phyloP scores from a whole-genome alignment of 2,113 vertebrate species.

The Megaptera novaeangliae region DNA sequence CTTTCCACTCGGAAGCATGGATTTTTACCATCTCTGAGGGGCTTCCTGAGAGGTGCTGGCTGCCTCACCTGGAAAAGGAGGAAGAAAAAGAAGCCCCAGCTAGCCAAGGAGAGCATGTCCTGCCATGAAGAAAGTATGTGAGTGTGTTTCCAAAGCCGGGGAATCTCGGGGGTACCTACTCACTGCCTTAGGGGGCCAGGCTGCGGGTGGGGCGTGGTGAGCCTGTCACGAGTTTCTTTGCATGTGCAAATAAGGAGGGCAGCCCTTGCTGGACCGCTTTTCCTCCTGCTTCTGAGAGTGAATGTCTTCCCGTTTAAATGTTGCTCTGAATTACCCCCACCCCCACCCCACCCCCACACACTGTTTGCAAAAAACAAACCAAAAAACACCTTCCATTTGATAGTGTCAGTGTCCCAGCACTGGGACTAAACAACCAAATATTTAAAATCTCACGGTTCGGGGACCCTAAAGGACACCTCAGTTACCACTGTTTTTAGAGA shows the following conservation, averaged over 20 bases:
- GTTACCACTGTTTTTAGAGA: neutral
- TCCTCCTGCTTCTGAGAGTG: neutral
- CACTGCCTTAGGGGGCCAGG: neutral
- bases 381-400: neutral
- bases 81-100: neutral
- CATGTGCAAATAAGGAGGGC: neutral
- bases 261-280: neutral
- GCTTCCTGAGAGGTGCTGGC: neutral
- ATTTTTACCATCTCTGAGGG: neutral
- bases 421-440: neutral
- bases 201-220: rapidly evolving
- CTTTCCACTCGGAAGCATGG: neutral
- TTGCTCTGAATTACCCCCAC: neutral
- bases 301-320: neutral
- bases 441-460: neutral
- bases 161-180: neutral
- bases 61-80: neutral
- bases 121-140: neutral
- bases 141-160: neutral
- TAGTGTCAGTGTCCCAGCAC: neutral
- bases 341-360: neutral
- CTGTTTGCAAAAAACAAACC: neutral
- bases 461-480: neutral
- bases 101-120: neutral
- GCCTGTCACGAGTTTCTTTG: neutral